These are phyloP conservation scores for Synanthedon formicaeformis DNA, from an alignment of 2,888 invertebrate genomes.

Conservation along the genomic window DNA sequence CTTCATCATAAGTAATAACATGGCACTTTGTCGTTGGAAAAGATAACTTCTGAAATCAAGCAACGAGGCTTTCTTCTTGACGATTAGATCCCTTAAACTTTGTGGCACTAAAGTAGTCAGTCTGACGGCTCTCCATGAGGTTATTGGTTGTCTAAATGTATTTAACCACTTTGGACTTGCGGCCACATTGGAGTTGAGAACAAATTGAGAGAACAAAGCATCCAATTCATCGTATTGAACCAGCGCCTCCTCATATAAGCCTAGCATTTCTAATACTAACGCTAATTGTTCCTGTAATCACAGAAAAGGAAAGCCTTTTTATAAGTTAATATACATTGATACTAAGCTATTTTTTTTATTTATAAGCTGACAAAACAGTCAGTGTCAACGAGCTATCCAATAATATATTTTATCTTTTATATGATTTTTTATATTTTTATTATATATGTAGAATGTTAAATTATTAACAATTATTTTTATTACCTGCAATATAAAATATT, in stretches of 20 bases:
- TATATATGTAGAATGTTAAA: neutral
- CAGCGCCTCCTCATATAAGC: conserved; percentile 91
- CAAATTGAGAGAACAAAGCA: conserved; percentile 95
- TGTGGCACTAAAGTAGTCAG: conserved; percentile 72
- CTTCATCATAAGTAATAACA: conserved; percentile 78
- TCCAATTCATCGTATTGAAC: conserved; percentile 98
- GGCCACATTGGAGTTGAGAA: conserved; percentile 91
- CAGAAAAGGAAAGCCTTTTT: neutral
- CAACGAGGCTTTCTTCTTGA: conserved; percentile 74
- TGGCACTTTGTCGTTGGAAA: conserved; percentile 91
- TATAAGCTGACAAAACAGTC: too few species aligned
- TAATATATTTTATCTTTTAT: too few species aligned
- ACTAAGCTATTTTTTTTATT: neutral
- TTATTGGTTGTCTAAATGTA: conserved; percentile 82
- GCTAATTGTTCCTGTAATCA: conserved; percentile 89
- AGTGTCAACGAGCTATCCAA: too few species aligned
- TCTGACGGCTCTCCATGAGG: conserved; percentile 86
- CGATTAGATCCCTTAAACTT: conserved; percentile 60
- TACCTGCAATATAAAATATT: conserved; percentile 93
- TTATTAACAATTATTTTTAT: conserved; percentile 5
- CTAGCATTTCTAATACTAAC: conserved; percentile 93
- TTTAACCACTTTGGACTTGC: conserved; percentile 89
- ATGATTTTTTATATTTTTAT: too few species aligned
- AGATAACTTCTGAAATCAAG: conserved; percentile 94
- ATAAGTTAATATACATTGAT: neutral